phyloP scores from a whole-genome alignment of 2,797 vertebrate genomes.

The Forpus xanthops region DNA sequence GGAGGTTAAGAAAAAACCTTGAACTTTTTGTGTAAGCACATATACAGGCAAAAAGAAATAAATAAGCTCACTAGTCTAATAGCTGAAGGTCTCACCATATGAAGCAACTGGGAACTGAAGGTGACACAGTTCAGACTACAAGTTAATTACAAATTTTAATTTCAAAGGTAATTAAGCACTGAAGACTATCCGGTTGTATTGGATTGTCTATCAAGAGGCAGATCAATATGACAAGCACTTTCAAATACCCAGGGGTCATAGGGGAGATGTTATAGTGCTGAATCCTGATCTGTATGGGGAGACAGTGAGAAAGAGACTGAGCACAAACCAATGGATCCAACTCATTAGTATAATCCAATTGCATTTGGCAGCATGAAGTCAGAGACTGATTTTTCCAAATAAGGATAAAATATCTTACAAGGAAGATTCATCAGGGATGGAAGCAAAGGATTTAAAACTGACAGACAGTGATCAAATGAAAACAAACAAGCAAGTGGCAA shows the following conservation, averaged over 20 bases:
- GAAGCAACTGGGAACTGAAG: background rate
- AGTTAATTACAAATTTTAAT: background rate
- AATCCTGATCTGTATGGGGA: background rate
- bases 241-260: background rate
- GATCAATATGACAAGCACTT: background rate
- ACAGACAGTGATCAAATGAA: background rate
- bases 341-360: background rate
- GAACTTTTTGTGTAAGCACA: background rate
- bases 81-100: background rate
- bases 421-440: background rate
- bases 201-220: background rate
- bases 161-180: background rate
- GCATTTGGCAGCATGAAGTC: fast-evolving
- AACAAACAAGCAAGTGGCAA: background rate
- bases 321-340: background rate
- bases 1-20: background rate
- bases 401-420: background rate
- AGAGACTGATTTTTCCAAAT: background rate
- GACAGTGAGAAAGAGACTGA: background rate
- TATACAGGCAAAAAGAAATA: background rate
- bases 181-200: background rate
- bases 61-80: background rate
- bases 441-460: background rate
- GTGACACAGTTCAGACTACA: background rate
- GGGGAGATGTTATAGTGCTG: fast-evolving